These are phyloP conservation scores for Drosophila pachea DNA, from an alignment of 1,140 invertebrate genomes.

Conservation along the genomic window DNA sequence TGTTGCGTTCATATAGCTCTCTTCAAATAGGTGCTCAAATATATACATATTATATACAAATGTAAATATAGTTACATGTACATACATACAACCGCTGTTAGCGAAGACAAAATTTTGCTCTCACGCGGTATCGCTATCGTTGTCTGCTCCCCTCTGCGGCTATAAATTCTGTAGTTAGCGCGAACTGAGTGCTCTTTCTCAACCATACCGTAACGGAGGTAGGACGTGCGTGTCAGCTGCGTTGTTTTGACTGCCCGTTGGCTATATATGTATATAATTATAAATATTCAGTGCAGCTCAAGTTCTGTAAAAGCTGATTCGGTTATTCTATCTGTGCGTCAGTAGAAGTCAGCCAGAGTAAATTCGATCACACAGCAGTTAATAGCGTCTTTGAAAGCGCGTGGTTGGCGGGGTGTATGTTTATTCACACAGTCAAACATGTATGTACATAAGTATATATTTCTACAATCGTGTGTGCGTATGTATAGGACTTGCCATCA, in stretches of 20 bases:
- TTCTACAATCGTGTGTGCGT: constrained; percentile 15
- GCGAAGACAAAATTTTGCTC: constrained; percentile 11
- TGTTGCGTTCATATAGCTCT: constrained; percentile 2
- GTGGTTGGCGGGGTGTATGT: constrained; percentile 25
- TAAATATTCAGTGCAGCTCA: constrained; percentile 17
- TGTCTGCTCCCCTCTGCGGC: constrained; percentile 15
- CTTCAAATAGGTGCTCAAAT: constrained; percentile 29
- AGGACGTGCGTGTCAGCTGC: constrained; percentile 57
- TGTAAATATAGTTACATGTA: background rate
- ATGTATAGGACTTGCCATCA: constrained; percentile 26
- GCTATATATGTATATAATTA: constrained; percentile 33
- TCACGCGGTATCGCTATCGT: constrained; percentile 6
- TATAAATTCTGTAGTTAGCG: constrained; percentile 52
- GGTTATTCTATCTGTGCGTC: background rate
- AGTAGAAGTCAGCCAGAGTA: too few species aligned
- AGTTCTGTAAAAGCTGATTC: constrained; percentile 2
- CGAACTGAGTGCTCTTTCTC: constrained; percentile 62
- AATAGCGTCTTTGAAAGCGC: constrained; percentile 2
- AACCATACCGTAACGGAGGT: constrained; percentile 56
- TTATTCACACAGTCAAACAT: constrained; percentile 2
- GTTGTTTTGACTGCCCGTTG: constrained; percentile 54
- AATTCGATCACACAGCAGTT: constrained; percentile 4
- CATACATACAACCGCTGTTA: constrained; percentile 1
- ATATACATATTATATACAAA: background rate
- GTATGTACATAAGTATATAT: constrained; percentile 8